A percentile compares a stretch with the other conserved stretches of the same genome.
Evolutionary conservation across 2,888 invertebrate species (phyloP).

Genomic region (Eurytoma adleriae): DNA sequence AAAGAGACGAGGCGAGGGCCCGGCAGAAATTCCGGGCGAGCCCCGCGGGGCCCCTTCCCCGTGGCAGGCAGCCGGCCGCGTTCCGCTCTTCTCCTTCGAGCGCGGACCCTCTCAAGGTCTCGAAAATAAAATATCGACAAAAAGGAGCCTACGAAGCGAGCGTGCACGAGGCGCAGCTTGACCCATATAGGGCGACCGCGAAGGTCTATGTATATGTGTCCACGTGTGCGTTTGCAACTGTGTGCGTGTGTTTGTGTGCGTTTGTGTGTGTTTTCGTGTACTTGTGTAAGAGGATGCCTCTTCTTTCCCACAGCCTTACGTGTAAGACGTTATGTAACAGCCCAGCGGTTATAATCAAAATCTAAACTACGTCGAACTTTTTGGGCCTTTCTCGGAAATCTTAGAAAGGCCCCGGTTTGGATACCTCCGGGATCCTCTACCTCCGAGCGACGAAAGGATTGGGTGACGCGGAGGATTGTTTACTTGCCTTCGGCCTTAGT

Average conservation of each 20-base stretch:
- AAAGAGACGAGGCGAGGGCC: background rate
- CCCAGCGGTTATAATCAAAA: slow-evolving; percentile 37
- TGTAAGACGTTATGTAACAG: slow-evolving; percentile 47
- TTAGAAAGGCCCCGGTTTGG: background rate
- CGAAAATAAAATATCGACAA: slow-evolving; percentile 59
- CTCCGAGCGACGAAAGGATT: no score
- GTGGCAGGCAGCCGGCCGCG: background rate
- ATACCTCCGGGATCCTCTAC: no score
- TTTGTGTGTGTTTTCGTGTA: no score
- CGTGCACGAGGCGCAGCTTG: slow-evolving; percentile 60
- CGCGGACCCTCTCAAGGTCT: slow-evolving; percentile 64
- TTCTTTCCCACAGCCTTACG: slow-evolving; percentile 48
- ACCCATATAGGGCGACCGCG: slow-evolving; percentile 62
- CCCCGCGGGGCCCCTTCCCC: slow-evolving; percentile 20
- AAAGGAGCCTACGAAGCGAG: slow-evolving; percentile 9
- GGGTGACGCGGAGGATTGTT: no score
- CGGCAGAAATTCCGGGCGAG: slow-evolving; percentile 44
- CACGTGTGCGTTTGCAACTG: slow-evolving; percentile 10
- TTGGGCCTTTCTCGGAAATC: slow-evolving; percentile 48
- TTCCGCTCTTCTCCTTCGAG: slow-evolving; percentile 30
- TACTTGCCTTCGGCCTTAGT: no score
- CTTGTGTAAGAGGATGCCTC: no score
- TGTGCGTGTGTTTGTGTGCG: slow-evolving; percentile 47
- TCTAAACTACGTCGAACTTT: slow-evolving; percentile 49
- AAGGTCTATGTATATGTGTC: slow-evolving; percentile 45